Conservation (phyloP, 2,888 invertebrate genomes). For the Ametastegia equiseti region DNA sequence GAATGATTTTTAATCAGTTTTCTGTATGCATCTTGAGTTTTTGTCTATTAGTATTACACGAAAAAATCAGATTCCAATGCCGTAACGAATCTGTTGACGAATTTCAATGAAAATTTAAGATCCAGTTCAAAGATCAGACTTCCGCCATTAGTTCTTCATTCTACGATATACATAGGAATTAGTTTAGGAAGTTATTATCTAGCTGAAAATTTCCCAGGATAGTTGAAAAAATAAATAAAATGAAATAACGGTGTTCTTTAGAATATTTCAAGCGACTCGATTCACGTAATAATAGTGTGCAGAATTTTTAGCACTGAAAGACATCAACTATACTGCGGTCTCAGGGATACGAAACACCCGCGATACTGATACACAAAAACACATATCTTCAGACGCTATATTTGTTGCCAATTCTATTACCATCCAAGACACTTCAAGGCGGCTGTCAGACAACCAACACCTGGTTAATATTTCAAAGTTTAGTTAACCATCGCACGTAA, state of each 20-base stretch:
- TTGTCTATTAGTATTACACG: neutral
- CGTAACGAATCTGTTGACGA: no score
- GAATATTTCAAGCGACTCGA: constrained; percentile 22
- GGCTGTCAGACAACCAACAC: constrained; percentile 42
- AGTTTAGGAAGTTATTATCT: neutral
- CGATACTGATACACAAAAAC: constrained; percentile 4
- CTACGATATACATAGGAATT: neutral
- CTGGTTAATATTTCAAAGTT: constrained; percentile 41
- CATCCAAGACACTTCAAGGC: constrained; percentile 42
- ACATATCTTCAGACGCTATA: constrained; percentile 32
- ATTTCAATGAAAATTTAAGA: neutral
- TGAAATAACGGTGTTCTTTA: no score
- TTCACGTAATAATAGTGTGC: constrained; percentile 8
- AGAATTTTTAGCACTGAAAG: neutral
- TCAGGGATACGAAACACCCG: neutral
- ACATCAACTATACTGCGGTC: neutral
- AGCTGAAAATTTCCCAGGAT: neutral
- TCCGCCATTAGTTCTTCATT: constrained; percentile 2
- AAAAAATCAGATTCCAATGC: neutral
- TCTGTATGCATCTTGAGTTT: constrained; percentile 10
- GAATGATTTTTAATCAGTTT: neutral
- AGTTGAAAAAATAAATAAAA: neutral
- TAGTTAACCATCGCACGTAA: neutral
- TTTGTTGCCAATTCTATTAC: constrained; percentile 45
- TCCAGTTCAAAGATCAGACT: neutral